Conservation (phyloP, 2,797 vertebrate species). For the Gadopsis bispinosus region DNA sequence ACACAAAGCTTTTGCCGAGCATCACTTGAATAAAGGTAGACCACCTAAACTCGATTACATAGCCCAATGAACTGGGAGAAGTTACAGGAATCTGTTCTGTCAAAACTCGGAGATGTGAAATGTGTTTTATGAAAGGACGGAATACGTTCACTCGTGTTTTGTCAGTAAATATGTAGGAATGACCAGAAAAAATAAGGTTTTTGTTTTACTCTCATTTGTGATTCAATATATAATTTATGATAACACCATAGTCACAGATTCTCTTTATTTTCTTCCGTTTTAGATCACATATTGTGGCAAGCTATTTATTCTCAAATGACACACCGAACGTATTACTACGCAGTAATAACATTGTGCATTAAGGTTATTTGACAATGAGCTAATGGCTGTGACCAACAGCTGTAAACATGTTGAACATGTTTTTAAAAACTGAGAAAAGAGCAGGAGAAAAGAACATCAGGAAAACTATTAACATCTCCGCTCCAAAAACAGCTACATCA, state of each 20-base stretch:
- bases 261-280: conserved; percentile 7
- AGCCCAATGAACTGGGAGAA: conserved; percentile 57
- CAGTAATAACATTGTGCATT: not conserved
- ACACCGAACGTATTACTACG: not conserved
- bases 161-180: conserved; percentile 23
- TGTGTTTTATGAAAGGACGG: conserved; percentile 50
- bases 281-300: conserved; percentile 7
- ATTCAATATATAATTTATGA: not conserved
- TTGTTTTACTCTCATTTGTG: conserved; percentile 9
- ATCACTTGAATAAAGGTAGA: conserved; percentile 42
- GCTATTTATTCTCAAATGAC: not conserved
- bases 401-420: not conserved
- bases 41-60: conserved; percentile 59
- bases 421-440: not conserved
- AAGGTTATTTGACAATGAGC: not conserved
- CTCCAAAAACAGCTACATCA: not conserved
- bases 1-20: conserved; percentile 18
- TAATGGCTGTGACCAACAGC: not conserved
- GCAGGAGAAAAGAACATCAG: not conserved
- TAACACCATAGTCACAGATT: not conserved
- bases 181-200: not conserved
- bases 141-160: conserved; percentile 33
- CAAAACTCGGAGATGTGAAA: conserved; percentile 58
- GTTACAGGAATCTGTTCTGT: conserved; percentile 60
- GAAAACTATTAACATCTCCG: not conserved